These are phyloP conservation scores for Benitochromis conjunctus DNA, from an alignment of 2,113 vertebrate genomes.

Conservation along the genomic window DNA sequence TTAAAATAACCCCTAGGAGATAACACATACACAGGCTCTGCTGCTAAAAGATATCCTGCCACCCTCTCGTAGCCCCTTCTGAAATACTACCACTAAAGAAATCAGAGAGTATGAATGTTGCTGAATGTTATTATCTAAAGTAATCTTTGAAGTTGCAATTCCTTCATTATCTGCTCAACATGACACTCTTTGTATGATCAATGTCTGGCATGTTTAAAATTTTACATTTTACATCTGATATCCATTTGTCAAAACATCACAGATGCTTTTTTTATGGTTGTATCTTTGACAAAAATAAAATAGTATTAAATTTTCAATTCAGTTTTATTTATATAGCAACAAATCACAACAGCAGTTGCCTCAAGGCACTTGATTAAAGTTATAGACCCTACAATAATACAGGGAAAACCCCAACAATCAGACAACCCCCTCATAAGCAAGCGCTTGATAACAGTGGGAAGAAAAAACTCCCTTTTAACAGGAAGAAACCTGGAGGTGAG, in stretches of 20 bases:
- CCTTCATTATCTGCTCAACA: neutral
- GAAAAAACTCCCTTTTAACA: neutral
- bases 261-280: neutral
- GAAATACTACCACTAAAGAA: neutral
- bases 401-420: too few relatives aligned
- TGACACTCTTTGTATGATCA: neutral
- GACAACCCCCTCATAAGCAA: neutral
- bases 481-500: neutral
- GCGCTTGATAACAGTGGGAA: neutral
- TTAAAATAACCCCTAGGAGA: constrained; percentile 20
- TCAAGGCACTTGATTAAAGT: too few relatives aligned
- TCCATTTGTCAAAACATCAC: neutral
- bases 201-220: neutral
- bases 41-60: neutral
- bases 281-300: neutral
- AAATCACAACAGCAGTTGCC: neutral
- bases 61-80: neutral
- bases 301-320: neutral
- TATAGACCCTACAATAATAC: too few relatives aligned
- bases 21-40: constrained; percentile 11
- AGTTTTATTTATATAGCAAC: neutral
- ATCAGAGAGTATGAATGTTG: neutral
- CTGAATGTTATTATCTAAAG: neutral
- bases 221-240: neutral
- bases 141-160: neutral